These are phyloP conservation scores for Oxytorus armatus DNA, from an alignment of 2,888 invertebrate species.

Conservation along the genomic window DNA sequence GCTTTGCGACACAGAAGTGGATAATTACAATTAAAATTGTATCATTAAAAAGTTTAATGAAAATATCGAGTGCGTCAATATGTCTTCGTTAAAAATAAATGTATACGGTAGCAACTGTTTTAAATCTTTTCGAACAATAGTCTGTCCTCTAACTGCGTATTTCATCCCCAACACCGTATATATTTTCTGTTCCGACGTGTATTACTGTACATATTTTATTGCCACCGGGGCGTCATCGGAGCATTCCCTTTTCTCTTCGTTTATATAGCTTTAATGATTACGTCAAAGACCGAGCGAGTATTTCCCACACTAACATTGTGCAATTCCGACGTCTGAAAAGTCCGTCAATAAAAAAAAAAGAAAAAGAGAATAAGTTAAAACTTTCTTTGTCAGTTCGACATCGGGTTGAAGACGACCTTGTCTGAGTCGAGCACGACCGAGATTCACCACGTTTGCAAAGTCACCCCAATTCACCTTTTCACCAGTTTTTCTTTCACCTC, in stretches of 20 bases:
- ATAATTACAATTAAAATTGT: too few species aligned
- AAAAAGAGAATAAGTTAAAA: constrained; percentile 11
- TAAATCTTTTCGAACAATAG: constrained; percentile 1
- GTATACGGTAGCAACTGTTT: background rate
- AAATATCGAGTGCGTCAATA: background rate
- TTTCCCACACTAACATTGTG: constrained; percentile 17
- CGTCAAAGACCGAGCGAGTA: background rate
- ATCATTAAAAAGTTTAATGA: background rate
- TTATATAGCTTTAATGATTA: constrained; percentile 31
- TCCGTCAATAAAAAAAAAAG: constrained; percentile 9
- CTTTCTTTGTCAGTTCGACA: constrained; percentile 15
- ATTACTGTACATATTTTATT: constrained; percentile 19
- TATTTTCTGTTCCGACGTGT: constrained; percentile 3
- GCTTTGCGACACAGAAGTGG: too few species aligned
- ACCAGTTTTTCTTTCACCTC: constrained; percentile 8
- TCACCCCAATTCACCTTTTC: background rate
- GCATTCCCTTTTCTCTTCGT: constrained; percentile 6
- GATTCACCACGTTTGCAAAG: constrained; percentile 17
- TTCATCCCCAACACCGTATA: background rate
- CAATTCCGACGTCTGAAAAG: constrained; percentile 23
- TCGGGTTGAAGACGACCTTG: constrained; percentile 22
- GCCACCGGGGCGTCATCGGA: constrained; percentile 23
- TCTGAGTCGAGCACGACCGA: constrained; percentile 17
- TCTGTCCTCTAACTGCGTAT: background rate
- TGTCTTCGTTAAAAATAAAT: constrained; percentile 11